Percentiles rank a stretch among this genome's conserved stretches.
Evolutionary conservation across 2,113 vertebrate species (phyloP).

Genomic region (Nannospalax galili): DNA sequence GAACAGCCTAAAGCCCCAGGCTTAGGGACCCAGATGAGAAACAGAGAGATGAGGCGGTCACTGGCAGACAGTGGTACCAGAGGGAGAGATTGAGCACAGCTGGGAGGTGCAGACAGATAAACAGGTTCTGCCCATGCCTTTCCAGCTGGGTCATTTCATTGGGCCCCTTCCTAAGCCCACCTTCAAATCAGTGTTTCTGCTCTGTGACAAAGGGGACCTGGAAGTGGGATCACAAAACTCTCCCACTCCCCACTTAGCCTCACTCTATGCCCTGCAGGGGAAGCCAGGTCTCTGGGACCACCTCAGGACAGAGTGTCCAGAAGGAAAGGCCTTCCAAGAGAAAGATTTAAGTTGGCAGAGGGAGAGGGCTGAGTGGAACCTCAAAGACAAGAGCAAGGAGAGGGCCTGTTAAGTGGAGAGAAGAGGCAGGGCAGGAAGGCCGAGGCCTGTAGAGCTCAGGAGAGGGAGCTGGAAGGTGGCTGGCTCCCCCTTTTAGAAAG

Average conservation of each 20-base stretch:
- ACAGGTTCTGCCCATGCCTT: background rate
- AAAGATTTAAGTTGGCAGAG: background rate
- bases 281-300: background rate
- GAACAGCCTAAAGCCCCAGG: background rate
- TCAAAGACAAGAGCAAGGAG: background rate
- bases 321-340: background rate
- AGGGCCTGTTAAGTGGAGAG: background rate
- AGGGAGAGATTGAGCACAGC: background rate
- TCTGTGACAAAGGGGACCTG: background rate
- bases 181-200: background rate
- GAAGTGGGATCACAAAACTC: background rate
- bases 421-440: background rate
- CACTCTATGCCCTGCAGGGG: background rate
- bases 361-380: background rate
- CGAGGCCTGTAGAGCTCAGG: background rate
- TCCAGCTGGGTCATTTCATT: background rate
- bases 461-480: background rate
- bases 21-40: background rate
- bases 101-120: background rate
- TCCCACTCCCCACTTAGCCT: background rate
- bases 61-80: background rate
- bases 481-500: background rate
- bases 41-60: conserved; percentile 34
- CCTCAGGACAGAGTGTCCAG: background rate
- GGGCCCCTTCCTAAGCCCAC: background rate